A percentile compares a stretch with the other conserved stretches of the same genome.
phyloP scores from a whole-genome alignment of 2,888 invertebrate species.

The Drosophila cognata region DNA sequence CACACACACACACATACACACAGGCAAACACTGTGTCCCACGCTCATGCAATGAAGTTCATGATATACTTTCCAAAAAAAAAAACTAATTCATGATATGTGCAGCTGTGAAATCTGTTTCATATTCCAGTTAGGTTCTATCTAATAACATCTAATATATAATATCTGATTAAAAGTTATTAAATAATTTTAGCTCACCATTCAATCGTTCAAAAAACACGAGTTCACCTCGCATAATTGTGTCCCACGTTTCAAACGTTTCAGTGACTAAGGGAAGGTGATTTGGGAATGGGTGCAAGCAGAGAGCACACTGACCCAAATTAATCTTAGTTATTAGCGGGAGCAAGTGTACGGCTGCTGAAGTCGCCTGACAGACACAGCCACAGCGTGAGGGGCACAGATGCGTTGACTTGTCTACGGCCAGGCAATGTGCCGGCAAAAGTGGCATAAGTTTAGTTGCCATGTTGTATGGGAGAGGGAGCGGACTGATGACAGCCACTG shows the following conservation, averaged over 20 bases:
- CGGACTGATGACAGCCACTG: conserved; percentile 44
- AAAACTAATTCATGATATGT: neutral
- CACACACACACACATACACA: conserved; percentile 1
- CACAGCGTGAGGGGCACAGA: conserved; percentile 12
- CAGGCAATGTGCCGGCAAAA: conserved; percentile 44
- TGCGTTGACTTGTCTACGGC: conserved; percentile 53
- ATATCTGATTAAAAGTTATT: neutral
- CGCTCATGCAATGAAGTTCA: conserved; percentile 21
- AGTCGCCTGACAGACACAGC: conserved; percentile 35
- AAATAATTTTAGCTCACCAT: neutral
- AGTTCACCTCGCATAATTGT: conserved; percentile 54
- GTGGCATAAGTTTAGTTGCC: conserved; percentile 59
- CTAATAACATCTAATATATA: too few relatives aligned
- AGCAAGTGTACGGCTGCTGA: conserved; percentile 60
- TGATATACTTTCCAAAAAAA: neutral
- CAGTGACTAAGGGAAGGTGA: neutral
- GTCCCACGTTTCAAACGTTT: conserved; percentile 19
- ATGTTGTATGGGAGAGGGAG: conserved; percentile 5
- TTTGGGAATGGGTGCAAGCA: neutral
- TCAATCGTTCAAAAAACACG: conserved; percentile 48
- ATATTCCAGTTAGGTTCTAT: neutral
- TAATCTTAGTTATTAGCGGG: conserved; percentile 79
- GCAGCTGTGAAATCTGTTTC: neutral
- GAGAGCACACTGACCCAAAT: conserved; percentile 78
- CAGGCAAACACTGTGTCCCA: neutral